Percentiles rank a stretch among this genome's conserved stretches.
Evolutionary conservation across 1,140 invertebrate genomes (phyloP).

Genomic region (Megalonaias nervosa): DNA sequence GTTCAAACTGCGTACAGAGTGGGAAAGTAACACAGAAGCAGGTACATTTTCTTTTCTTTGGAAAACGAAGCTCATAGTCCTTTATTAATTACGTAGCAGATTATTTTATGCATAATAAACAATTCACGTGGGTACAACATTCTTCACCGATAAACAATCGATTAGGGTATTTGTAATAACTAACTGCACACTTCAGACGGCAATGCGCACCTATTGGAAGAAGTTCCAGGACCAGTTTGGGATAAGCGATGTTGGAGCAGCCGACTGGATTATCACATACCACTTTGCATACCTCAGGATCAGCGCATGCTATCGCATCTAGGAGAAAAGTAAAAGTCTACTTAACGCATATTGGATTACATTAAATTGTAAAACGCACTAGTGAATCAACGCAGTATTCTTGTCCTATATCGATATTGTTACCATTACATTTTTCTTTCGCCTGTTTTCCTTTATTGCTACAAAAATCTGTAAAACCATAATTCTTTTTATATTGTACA

Average conservation of each 20-base stretch:
- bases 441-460: not conserved
- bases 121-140: too few species aligned
- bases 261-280: conserved; percentile 72
- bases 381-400: not conserved
- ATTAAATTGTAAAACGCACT: not conserved
- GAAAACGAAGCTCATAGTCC: too few species aligned
- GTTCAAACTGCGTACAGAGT: too few species aligned
- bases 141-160: too few species aligned
- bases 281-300: conserved; percentile 68
- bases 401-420: not conserved
- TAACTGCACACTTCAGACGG: too few species aligned
- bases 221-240: conserved; percentile 72
- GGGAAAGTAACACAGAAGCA: too few species aligned
- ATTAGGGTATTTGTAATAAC: too few species aligned
- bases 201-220: conserved; percentile 67
- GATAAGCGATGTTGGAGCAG: conserved; percentile 74
- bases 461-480: too few species aligned
- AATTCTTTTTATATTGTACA: too few species aligned
- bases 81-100: too few species aligned
- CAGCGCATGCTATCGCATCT: conserved; percentile 71
- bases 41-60: too few species aligned
- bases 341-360: not conserved
- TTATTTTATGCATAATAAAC: too few species aligned
- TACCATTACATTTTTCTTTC: not conserved
- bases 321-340: conserved; percentile 54